Conservation (phyloP, 2,888 invertebrate genomes). For the Drosophila kambysellisi region DNA sequence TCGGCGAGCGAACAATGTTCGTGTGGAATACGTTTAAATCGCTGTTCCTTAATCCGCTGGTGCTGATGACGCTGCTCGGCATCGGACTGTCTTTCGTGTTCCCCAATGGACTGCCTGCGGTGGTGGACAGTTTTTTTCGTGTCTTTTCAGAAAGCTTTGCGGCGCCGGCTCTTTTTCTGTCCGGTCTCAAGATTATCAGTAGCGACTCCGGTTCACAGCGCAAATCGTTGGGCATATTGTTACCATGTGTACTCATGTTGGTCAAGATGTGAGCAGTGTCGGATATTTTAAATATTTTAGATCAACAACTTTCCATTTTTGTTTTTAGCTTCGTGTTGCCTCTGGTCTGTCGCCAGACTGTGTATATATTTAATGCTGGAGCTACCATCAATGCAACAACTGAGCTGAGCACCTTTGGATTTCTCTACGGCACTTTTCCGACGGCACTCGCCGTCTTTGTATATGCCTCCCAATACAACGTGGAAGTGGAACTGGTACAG, state of each 20-base stretch:
- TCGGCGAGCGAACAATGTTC: constrained; percentile 77
- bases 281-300: not conserved
- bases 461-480: constrained; percentile 94
- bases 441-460: constrained; percentile 98
- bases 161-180: constrained; percentile 94
- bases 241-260: constrained; percentile 94
- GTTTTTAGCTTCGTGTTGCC: constrained; percentile 91
- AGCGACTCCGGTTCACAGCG: constrained; percentile 88
- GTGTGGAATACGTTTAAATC: constrained; percentile 87
- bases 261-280: constrained; percentile 91
- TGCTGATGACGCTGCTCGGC: constrained; percentile 97
- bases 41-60: constrained; percentile 94
- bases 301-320: not conserved
- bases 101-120: constrained; percentile 91
- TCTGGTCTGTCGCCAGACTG: constrained; percentile 93
- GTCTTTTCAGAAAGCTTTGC: constrained; percentile 95
- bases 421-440: constrained; percentile 98
- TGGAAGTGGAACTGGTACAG: constrained; percentile 93
- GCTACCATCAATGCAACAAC: constrained; percentile 90
- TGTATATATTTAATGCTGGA: constrained; percentile 90
- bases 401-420: constrained; percentile 95
- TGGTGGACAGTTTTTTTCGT: constrained; percentile 91
- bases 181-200: constrained; percentile 97
- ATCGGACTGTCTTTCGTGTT: constrained; percentile 93
- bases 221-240: constrained; percentile 87